Percentiles rank a stretch among this genome's conserved stretches.
Conservation (phyloP, 2,888 invertebrate species). For the Oligia strigilis region DNA sequence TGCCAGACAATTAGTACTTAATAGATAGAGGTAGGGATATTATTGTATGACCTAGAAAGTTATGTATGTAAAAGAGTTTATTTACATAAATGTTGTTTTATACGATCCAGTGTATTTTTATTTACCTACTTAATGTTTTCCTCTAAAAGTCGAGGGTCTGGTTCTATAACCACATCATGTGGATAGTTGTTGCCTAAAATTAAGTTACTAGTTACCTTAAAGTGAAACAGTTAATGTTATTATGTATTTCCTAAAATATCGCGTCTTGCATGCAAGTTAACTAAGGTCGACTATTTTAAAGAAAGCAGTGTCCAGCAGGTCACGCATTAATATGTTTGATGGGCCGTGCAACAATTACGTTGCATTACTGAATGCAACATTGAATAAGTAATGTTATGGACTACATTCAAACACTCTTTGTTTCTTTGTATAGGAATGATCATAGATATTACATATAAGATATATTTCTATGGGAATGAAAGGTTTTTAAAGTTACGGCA, state of each 20-base stretch:
- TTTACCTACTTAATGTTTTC: constrained; percentile 10
- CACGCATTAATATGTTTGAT: constrained; percentile 23
- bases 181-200: neutral
- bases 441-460: too few species aligned
- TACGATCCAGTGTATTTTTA: constrained; percentile 26
- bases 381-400: constrained; percentile 30
- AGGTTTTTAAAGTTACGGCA: neutral
- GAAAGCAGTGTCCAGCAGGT: constrained; percentile 14
- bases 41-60: constrained; percentile 30
- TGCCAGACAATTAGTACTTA: constrained; percentile 65
- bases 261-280: neutral
- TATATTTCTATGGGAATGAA: neutral
- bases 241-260: neutral
- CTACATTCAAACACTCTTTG: constrained; percentile 18
- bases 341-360: constrained; percentile 33
- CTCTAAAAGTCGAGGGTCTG: neutral
- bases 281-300: constrained; percentile 11
- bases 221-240: neutral
- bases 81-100: constrained; percentile 46
- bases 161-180: neutral
- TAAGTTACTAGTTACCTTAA: neutral
- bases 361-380: constrained; percentile 40
- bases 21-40: constrained; percentile 14
- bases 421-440: constrained; percentile 1
- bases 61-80: constrained; percentile 39